Evolutionary conservation across 2,113 vertebrate genomes (phyloP).

Genomic region (Pao palembangensis): DNA sequence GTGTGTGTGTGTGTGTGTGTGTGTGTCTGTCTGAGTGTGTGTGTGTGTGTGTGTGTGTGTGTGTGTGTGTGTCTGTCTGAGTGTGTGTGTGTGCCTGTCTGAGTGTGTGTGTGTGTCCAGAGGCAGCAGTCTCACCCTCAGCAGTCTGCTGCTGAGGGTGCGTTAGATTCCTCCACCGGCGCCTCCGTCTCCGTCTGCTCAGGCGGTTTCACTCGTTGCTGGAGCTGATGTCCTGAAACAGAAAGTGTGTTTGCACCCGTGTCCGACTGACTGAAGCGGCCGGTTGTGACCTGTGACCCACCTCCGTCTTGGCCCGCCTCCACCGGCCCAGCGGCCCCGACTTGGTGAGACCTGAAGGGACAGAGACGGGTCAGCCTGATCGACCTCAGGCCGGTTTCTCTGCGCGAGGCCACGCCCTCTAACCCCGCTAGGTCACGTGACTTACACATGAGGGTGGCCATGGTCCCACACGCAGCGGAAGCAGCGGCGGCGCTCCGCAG

Average conservation of each 20-base stretch:
- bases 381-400: no score
- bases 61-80: no score
- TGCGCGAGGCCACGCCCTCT: not conserved
- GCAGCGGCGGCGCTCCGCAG: constrained; percentile 64
- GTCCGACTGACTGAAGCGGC: no score
- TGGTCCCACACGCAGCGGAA: constrained; percentile 37
- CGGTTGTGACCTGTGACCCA: constrained; percentile 25
- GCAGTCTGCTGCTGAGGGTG: no score
- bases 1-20: no score
- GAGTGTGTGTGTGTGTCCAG: no score
- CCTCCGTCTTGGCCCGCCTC: constrained; percentile 71
- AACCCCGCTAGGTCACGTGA: constrained; percentile 21
- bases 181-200: no score
- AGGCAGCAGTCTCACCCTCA: no score
- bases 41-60: no score
- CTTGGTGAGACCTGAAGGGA: constrained; percentile 54
- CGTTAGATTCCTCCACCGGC: no score
- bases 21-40: no score
- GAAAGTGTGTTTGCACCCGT: not conserved
- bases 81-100: no score
- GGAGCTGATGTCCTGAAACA: constrained; percentile 73
- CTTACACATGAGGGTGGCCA: constrained; percentile 77
- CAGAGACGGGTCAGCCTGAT: not conserved
- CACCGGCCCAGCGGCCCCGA: constrained; percentile 54
- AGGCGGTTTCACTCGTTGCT: constrained; percentile 77